Evolutionary conservation across 2,797 vertebrate genomes (phyloP), one percentile per base, ranked within the genome.

Genomic region (Dicrostonyx torquatus): DNA sequence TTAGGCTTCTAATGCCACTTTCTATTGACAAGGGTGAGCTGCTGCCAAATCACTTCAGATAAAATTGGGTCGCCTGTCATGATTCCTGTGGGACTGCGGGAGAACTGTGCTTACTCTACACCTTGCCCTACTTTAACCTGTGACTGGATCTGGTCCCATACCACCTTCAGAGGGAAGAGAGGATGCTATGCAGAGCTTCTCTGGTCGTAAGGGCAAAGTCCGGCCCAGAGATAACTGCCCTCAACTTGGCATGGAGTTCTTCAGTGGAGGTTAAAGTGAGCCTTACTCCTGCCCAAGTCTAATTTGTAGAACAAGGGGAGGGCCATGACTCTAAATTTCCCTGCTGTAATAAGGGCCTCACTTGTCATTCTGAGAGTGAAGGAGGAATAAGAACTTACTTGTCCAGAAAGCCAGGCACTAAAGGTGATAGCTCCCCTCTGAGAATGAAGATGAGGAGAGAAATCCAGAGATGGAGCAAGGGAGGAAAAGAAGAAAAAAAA

Each of bases 51-150:
- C 68, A 43, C 58, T 87, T 72, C 70, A 76, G 77, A 82, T 72
- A 40, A 95, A 95, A 97, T 31, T 94, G 88, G 96, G 93, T 97
- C 93, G 0, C 92, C 90, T 95, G 93, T 95, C 90, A 87, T 0
- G 5, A 22, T 95, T 89, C 86, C 95, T 68, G 31, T 17, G 79
- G 88, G 90, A 78, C 64, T 14, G 18, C 37, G 43, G 34, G 45
- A 68, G 78, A 93, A 37, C 53, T 90, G 78, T 95, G 90, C 93
- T 94, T 90, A 91, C 82, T 94, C 29, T 13, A 93, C 22, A 87
- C 90, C 82, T 94, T 93, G 90, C 76, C 80, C 95, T 86, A 45
- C 73, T 96, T 93, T 55, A 88, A 50, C n/a, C 43, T 93, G 86
- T 53, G 17, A 1, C 70, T 48, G 80, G 68, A 85, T 90, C 50